A percentile compares a stretch with the other conserved stretches of the same genome.
Conservation (phyloP, 1,140 invertebrate species). For the Coelopa frigida region DNA sequence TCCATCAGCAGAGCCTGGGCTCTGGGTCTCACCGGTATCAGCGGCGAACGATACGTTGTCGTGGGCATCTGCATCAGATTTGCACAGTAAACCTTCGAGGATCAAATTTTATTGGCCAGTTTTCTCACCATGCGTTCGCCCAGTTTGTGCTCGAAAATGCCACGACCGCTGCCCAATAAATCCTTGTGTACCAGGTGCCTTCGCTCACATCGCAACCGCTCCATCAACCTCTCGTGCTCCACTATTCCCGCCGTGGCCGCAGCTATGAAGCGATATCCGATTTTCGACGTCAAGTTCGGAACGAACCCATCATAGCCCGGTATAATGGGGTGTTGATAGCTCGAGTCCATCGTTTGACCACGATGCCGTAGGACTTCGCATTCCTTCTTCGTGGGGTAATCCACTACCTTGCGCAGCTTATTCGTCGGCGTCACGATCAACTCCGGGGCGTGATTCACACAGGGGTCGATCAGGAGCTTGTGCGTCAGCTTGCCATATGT, state of each 20-base stretch:
- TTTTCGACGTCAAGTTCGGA: slow-evolving; percentile 52
- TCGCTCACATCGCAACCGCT: slow-evolving; percentile 50
- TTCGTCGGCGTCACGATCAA: slow-evolving; percentile 58
- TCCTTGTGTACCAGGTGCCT: slow-evolving; percentile 49
- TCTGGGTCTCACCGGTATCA: slow-evolving; percentile 57
- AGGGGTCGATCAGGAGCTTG: slow-evolving; percentile 63
- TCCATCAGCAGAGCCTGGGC: slow-evolving; percentile 53
- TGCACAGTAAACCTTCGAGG: background rate
- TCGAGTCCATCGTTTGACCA: slow-evolving; percentile 52
- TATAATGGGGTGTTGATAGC: slow-evolving; percentile 61
- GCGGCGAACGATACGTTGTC: slow-evolving; percentile 57
- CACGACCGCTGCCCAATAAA: slow-evolving; percentile 51
- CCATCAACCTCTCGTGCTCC: slow-evolving; percentile 56
- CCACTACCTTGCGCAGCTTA: slow-evolving; percentile 53
- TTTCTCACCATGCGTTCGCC: slow-evolving; percentile 55
- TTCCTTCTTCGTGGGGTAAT: slow-evolving; percentile 52
- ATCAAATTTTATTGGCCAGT: background rate
- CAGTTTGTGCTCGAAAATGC: slow-evolving; percentile 49
- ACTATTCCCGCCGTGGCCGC: slow-evolving; percentile 60
- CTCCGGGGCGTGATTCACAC: slow-evolving; percentile 58
- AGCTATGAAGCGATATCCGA: slow-evolving; percentile 59
- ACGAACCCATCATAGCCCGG: slow-evolving; percentile 65
- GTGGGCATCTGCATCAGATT: slow-evolving; percentile 49
- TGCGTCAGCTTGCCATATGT: slow-evolving; percentile 64
- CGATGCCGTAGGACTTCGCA: slow-evolving; percentile 57